These are phyloP conservation scores for Ectropis crepuscularia DNA, from an alignment of 2,888 invertebrate species.

Conservation along the genomic window DNA sequence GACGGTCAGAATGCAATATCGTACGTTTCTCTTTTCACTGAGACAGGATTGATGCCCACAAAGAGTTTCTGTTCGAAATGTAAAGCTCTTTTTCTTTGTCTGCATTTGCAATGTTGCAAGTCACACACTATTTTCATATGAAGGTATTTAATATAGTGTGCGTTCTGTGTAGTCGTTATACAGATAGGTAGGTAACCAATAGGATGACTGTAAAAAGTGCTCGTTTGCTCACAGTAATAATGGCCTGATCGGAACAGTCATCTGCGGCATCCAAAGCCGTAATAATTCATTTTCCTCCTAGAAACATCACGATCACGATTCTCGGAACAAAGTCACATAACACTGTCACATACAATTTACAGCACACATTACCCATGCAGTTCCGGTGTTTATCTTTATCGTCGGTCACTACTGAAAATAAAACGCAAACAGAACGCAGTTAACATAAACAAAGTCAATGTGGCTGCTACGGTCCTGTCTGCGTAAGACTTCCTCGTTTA, in stretches of 20 bases:
- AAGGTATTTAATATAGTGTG: neutral
- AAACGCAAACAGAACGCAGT: slow-evolving; percentile 59
- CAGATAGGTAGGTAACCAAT: neutral
- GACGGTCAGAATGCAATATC: slow-evolving; percentile 31
- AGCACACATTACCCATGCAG: slow-evolving; percentile 30
- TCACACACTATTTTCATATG: slow-evolving; percentile 11
- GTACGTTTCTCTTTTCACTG: slow-evolving; percentile 37
- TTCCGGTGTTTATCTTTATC: slow-evolving; percentile 44
- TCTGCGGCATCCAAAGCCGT: slow-evolving; percentile 30
- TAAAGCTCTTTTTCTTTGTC: slow-evolving; percentile 22
- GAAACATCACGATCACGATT: slow-evolving; percentile 12
- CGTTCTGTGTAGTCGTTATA: neutral
- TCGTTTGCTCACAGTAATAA: slow-evolving; percentile 7
- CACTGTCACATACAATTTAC: slow-evolving; percentile 38
- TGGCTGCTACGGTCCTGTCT: slow-evolving; percentile 45
- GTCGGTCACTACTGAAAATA: slow-evolving; percentile 47
- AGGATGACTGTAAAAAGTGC: neutral
- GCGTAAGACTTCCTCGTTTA: slow-evolving; percentile 68
- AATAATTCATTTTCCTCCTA: slow-evolving; percentile 35
- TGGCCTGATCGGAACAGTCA: slow-evolving; percentile 11
- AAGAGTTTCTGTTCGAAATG: slow-evolving; percentile 25
- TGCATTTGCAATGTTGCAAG: slow-evolving; percentile 19
- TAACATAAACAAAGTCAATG: slow-evolving; percentile 67
- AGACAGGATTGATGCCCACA: slow-evolving; percentile 24
- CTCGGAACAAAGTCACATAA: slow-evolving; percentile 30